Percentiles rank a stretch among this genome's conserved stretches.
Conservation (phyloP, 1,140 invertebrate genomes). For the Heterodera schachtii region DNA sequence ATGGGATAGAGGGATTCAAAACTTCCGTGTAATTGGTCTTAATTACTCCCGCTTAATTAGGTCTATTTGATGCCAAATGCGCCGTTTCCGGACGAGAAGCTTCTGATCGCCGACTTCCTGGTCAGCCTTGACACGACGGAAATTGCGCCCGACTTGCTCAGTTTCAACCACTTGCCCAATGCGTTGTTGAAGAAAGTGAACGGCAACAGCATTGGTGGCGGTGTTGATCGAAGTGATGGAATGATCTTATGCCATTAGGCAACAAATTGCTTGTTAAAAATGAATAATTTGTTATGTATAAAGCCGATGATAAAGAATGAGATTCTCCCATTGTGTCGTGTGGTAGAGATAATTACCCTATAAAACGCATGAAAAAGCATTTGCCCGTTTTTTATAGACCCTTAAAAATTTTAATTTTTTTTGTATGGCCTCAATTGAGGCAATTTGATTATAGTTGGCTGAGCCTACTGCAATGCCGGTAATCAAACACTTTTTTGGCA, state of each 20-base stretch:
- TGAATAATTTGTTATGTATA: no score
- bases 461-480: slow-evolving; percentile 88
- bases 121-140: slow-evolving; percentile 88
- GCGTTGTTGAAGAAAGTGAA: slow-evolving; percentile 54
- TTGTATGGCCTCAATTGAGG: slow-evolving; percentile 91
- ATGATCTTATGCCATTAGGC: no score
- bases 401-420: no score
- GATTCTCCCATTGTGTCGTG: no score
- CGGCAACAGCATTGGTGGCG: slow-evolving; percentile 43
- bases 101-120: slow-evolving; percentile 78
- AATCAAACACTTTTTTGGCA: slow-evolving; percentile 13
- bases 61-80: slow-evolving; percentile 46
- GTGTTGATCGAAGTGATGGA: not conserved
- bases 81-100: slow-evolving; percentile 67
- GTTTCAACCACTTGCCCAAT: slow-evolving; percentile 78
- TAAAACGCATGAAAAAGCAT: no score
- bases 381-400: no score
- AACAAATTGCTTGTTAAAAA: no score
- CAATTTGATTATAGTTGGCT: slow-evolving; percentile 97
- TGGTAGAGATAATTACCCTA: no score
- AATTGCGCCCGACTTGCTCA: slow-evolving; percentile 84
- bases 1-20: no score
- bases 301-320: no score
- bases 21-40: no score
- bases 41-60: not conserved